phyloP scores from a whole-genome alignment of 2,113 vertebrate genomes.

The Sitta europaea region DNA sequence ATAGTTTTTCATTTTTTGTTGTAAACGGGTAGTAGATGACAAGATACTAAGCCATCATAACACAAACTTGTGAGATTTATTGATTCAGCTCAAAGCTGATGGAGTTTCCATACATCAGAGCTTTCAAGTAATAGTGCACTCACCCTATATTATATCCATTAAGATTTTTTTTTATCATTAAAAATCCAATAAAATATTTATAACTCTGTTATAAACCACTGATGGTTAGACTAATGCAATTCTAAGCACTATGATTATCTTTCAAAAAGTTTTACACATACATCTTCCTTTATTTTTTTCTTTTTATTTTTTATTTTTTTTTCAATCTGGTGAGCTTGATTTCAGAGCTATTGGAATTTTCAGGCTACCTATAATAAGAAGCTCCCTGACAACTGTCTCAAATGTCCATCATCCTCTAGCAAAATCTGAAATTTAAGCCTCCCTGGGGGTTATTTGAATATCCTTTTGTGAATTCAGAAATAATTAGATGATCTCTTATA shows the following conservation, averaged over 20 bases:
- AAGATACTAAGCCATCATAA: constrained; percentile 53
- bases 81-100: constrained; percentile 65
- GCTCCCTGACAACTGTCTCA: constrained; percentile 12
- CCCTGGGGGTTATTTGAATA: constrained; percentile 43
- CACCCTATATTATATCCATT: constrained; percentile 63
- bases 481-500: constrained; percentile 70
- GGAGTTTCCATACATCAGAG: constrained; percentile 56
- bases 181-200: constrained; percentile 77
- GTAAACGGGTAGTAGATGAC: constrained; percentile 47
- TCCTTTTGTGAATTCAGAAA: constrained; percentile 64
- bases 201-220: constrained; percentile 63
- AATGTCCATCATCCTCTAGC: background rate
- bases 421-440: constrained; percentile 51
- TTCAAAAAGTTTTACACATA: constrained; percentile 38
- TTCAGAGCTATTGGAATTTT: constrained; percentile 16
- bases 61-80: constrained; percentile 64
- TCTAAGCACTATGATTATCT: constrained; percentile 44
- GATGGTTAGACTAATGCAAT: constrained; percentile 59
- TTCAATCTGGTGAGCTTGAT: background rate
- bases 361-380: background rate
- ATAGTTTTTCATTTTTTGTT: constrained; percentile 30
- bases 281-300: background rate
- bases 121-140: constrained; percentile 52
- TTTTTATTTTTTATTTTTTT: constrained; percentile 1
- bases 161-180: constrained; percentile 65